Evolutionary conservation across 2,888 invertebrate genomes (phyloP), one percentile per base, ranked within the genome.

Genomic region (Apamea anceps): DNA sequence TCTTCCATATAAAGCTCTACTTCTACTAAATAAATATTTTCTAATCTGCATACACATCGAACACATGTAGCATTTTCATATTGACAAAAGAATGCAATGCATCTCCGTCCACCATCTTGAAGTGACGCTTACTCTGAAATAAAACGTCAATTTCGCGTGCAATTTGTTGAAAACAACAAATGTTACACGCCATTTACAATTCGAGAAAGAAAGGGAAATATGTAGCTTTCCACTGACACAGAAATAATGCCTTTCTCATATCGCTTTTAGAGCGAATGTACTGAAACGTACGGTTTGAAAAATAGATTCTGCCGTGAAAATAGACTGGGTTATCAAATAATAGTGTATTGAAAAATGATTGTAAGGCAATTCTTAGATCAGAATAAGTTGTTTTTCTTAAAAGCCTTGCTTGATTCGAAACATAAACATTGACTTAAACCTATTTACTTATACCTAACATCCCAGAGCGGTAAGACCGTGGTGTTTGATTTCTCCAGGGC

Each of bases 161-260:
- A 81, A 81, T 84, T 85, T 74, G 71, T 71, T 75, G 71, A 72
- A 81, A 81, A 74, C 72, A 84, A 81, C 86, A 84, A 81, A 85
- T 10, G 63, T 28, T 60, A 85, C 51, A 85, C 57, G 54, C 71
- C 85, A 74, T 74, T 84, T 81, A 74, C n/a, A 84, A 84, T 73
- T 66, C 71, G 32, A 54, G 70, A 28, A 65, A 63, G 70, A 72
- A 85, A 42, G 54, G 13, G 70, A n/a, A 51, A 62, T 65, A 65
- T 74, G 60, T 62, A n/a, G 37, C 67, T 48, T 45, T 65, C 32
- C 3, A 37, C 45, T 70, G 72, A 72, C 75, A 54, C n/a, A 70
- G 51, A 75, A 75, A 75, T 83, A 75, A 80, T 70, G 42, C 21
- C 32, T 79, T 63, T 67, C 62, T 75, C 65, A 78, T 77, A 72